Evolutionary conservation across 2,888 invertebrate species (phyloP).

Genomic region (Anaspis maculata): DNA sequence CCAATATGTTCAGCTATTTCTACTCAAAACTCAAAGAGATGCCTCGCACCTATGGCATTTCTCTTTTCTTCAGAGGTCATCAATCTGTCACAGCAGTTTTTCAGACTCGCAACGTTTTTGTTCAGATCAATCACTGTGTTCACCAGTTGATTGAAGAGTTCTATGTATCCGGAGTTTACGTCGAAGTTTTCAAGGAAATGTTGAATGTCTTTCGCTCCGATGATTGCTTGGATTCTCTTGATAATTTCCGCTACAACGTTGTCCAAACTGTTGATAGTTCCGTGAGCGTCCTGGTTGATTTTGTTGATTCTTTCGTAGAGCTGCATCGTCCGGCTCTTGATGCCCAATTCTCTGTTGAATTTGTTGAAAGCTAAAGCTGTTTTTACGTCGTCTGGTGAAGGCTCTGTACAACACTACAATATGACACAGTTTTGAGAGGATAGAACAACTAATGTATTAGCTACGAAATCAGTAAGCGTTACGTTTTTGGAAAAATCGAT

Average conservation of each 20-base stretch:
- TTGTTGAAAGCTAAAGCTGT: constrained; percentile 28
- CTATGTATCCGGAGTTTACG: constrained; percentile 18
- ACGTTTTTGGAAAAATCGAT: constrained; percentile 27
- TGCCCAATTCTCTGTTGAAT: constrained; percentile 26
- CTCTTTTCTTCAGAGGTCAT: constrained; percentile 32
- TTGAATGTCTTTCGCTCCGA: constrained; percentile 15
- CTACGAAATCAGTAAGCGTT: no score
- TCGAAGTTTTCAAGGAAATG: constrained; percentile 17
- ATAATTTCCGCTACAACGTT: constrained; percentile 25
- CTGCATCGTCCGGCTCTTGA: constrained; percentile 25
- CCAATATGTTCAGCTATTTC: no score
- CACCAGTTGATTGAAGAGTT: constrained; percentile 26
- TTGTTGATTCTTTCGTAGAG: constrained; percentile 24
- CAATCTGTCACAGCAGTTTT: constrained; percentile 28
- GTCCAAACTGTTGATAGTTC: constrained; percentile 21
- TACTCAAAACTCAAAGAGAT: constrained; percentile 1
- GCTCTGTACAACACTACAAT: no score
- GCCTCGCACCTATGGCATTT: constrained; percentile 27
- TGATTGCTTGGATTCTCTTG: constrained; percentile 19
- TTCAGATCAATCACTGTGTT: constrained; percentile 21
- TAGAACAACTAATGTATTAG: no score
- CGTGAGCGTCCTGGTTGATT: constrained; percentile 14
- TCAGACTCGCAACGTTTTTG: constrained; percentile 25
- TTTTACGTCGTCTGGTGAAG: no score
- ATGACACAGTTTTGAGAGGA: no score